These are phyloP conservation scores for Stomatorhinus walkeri DNA, from an alignment of 2,797 vertebrate genomes.

Conservation along the genomic window DNA sequence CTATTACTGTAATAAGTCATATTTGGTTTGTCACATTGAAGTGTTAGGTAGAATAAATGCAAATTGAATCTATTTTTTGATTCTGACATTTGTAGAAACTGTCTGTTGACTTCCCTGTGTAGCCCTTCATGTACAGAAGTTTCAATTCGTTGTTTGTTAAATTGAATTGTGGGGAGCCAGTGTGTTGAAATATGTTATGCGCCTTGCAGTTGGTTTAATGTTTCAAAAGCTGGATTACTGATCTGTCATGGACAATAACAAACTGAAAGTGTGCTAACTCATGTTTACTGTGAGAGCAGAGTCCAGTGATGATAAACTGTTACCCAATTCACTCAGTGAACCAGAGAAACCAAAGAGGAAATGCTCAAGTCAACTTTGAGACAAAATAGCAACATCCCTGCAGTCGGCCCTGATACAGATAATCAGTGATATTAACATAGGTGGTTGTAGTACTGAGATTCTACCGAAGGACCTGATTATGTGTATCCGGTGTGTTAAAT, in stretches of 20 bases:
- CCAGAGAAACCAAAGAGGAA: neutral
- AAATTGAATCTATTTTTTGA: neutral
- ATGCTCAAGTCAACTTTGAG: neutral
- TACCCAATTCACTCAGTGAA: neutral
- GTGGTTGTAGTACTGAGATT: neutral
- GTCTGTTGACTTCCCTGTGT: neutral
- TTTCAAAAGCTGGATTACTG: neutral
- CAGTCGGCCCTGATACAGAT: neutral
- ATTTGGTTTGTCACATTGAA: neutral
- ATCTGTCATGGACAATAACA: neutral
- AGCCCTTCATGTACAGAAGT: neutral
- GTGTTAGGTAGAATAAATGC: neutral
- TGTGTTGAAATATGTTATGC: neutral
- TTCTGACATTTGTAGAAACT: neutral
- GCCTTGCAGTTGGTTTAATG: neutral
- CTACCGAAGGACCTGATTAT: neutral
- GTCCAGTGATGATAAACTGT: neutral
- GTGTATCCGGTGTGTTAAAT: neutral
- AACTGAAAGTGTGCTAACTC: neutral
- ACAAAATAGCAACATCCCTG: neutral
- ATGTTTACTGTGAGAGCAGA: conserved; percentile 23
- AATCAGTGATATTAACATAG: neutral
- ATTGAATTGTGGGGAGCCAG: neutral
- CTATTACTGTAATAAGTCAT: neutral
- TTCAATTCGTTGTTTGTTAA: neutral